phyloP scores from a whole-genome alignment of 92 coral and sea anemone genomes.

The Paragorgia papillata region DNA sequence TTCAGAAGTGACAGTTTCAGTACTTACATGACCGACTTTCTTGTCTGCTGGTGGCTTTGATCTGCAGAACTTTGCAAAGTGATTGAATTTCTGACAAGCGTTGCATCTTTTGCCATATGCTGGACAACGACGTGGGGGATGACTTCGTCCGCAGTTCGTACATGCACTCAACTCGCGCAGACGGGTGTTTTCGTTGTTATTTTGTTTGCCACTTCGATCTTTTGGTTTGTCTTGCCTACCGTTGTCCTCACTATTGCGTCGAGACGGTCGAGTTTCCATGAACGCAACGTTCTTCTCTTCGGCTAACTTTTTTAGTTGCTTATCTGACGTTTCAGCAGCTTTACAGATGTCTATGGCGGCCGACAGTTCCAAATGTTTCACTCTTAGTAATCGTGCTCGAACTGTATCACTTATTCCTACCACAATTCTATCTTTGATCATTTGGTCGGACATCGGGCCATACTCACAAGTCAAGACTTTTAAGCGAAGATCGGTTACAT shows the following conservation, averaged over 20 bases:
- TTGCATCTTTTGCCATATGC: slow-evolving; percentile 5
- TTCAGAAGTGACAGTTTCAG: too few relatives aligned
- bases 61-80: too few relatives aligned
- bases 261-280: too few relatives aligned
- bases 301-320: background rate
- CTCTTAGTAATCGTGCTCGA: too few relatives aligned
- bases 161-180: too few relatives aligned
- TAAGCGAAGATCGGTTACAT: slow-evolving; percentile 15
- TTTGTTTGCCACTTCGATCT: too few relatives aligned
- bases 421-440: slow-evolving; percentile 8
- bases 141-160: slow-evolving; percentile 4
- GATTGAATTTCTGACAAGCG: too few relatives aligned
- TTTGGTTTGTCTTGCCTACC: background rate
- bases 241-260: too few relatives aligned
- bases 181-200: background rate
- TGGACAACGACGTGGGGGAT: slow-evolving; percentile 21
- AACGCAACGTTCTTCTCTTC: background rate
- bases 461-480: background rate
- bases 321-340: slow-evolving; percentile 4
- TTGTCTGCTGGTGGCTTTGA: too few relatives aligned
- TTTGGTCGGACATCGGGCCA: too few relatives aligned
- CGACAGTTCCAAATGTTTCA: too few relatives aligned
- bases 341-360: slow-evolving; percentile 15
- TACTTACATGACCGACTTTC: too few relatives aligned
- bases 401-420: slow-evolving; percentile 7